These are phyloP conservation scores for Stichopus chloronotus DNA, from an alignment of 35 echinoderm and acorn worm genomes.

Conservation along the genomic window DNA sequence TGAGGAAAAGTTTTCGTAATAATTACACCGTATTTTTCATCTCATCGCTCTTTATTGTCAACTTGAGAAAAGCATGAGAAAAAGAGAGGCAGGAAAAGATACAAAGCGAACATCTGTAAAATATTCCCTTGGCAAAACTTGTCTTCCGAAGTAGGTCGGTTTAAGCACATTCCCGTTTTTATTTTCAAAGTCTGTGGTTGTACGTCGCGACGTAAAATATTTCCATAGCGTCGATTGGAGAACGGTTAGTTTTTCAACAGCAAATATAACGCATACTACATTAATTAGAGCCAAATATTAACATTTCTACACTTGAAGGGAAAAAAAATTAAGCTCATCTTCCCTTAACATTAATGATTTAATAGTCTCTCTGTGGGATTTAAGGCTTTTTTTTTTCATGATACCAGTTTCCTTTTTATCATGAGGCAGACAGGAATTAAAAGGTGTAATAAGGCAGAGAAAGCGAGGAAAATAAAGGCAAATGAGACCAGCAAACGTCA, in stretches of 20 bases:
- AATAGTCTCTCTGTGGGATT: conserved; percentile 14
- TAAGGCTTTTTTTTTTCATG: background rate
- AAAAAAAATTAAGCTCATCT: background rate
- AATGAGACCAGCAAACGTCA: no score
- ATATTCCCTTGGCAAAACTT: background rate
- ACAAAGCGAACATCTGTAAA: background rate
- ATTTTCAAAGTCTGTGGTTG: background rate
- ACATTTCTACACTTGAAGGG: background rate
- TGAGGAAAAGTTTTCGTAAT: no score
- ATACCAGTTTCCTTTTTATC: no score
- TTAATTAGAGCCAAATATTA: conserved; percentile 23
- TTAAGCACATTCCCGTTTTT: background rate
- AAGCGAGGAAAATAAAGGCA: no score
- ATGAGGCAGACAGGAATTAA: no score
- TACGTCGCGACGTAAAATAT: background rate
- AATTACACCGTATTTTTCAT: no score
- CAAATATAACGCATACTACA: background rate
- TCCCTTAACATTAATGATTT: conserved; percentile 12
- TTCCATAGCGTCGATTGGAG: background rate
- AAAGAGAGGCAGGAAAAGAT: background rate
- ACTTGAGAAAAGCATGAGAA: background rate
- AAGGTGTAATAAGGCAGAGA: no score
- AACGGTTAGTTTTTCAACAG: background rate
- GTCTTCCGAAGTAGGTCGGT: conserved; percentile 1
- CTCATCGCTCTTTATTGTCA: no score